Conservation (phyloP, 1,140 invertebrate genomes). For the Ridgeia piscesae region DNA sequence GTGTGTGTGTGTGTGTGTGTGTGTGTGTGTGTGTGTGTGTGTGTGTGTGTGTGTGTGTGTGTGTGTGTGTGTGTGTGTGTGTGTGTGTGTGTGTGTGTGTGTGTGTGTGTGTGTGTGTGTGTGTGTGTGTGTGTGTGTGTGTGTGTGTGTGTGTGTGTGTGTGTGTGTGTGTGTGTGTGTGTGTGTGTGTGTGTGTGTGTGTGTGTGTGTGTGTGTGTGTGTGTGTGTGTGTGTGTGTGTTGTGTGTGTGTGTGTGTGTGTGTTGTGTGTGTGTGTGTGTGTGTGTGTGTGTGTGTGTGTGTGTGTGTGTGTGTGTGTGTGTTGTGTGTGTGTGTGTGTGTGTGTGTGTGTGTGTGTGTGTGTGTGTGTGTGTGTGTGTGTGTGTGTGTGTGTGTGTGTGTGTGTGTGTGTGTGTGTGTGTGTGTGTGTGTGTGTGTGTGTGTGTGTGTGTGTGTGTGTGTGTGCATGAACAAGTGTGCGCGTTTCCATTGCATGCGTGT, state of each 20-base stretch:
- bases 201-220: no score
- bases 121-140: neutral
- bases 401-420: neutral
- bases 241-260: neutral
- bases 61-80: neutral
- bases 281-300: neutral
- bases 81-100: neutral
- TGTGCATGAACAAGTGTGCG: neutral
- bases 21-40: conserved; percentile 9
- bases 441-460: neutral
- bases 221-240: no score
- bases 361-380: neutral
- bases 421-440: neutral
- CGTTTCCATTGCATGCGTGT: no score
- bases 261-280: neutral
- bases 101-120: neutral
- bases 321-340: neutral
- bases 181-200: neutral
- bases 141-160: conserved; percentile 1
- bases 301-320: neutral
- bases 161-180: conserved; percentile 2
- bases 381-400: neutral
- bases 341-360: neutral
- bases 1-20: neutral
- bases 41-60: conserved; percentile 7